These are phyloP conservation scores for Sparidentex hasta DNA, from an alignment of 2,797 vertebrate species.

Conservation along the genomic window DNA sequence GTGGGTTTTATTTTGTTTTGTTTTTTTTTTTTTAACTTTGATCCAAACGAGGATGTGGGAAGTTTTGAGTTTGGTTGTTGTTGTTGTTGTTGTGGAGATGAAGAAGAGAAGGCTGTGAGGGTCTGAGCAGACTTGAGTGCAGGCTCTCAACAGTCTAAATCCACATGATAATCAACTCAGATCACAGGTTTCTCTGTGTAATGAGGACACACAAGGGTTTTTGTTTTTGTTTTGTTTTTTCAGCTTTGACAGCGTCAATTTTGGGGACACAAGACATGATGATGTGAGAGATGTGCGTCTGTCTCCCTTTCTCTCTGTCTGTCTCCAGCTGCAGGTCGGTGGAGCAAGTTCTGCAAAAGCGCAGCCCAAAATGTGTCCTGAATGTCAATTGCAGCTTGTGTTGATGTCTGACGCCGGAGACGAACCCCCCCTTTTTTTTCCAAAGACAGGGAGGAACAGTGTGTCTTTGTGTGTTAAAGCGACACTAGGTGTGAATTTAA, in stretches of 20 bases:
- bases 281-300: constrained; percentile 18
- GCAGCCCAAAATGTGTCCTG: constrained; percentile 45
- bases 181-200: neutral
- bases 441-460: constrained; percentile 14
- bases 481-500: neutral
- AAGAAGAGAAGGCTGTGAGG: constrained; percentile 3
- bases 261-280: neutral
- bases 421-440: neutral
- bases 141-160: constrained; percentile 3
- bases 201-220: neutral
- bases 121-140: neutral
- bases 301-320: neutral
- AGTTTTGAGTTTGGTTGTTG: constrained; percentile 44
- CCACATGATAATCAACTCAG: neutral
- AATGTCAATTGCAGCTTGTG: constrained; percentile 52
- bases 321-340: constrained; percentile 40
- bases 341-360: constrained; percentile 40
- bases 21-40: neutral
- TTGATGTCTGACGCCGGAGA: constrained; percentile 30
- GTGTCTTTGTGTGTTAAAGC: constrained; percentile 11
- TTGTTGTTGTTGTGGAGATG: constrained; percentile 7
- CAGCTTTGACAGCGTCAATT: constrained; percentile 3
- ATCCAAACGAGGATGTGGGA: constrained; percentile 44
- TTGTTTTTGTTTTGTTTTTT: neutral
- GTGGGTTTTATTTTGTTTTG: too few species aligned